Base-by-base conservation (phyloP, 2,113 vertebrate species). In the Scophthalmus maximus region DNA sequence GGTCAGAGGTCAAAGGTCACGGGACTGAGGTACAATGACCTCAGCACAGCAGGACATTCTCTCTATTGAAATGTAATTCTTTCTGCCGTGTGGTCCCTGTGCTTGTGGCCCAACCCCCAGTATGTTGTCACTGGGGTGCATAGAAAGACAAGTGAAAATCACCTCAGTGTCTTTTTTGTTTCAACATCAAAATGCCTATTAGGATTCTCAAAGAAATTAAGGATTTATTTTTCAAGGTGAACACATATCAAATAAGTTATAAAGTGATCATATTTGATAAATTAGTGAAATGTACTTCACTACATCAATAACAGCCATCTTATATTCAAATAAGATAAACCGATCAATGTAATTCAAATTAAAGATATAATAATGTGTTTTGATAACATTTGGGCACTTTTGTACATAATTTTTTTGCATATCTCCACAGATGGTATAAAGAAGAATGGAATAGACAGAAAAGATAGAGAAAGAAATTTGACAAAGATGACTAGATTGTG, bases 401-500 rank as follows among this genome's bases (percentile, higher is more conserved):
- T 32, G 26, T 30, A n/a, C 14, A 62, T 51, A 10, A 30, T 38
- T 32, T 57, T 22, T 15, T 26, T 26, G 20, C 2, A 76, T 20
- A 40, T 56, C 15, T n/a, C 53, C 30, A 65, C 4, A 57, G 22
- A 57, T 30, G 56, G 1, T 52, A 50, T 18, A 12, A 65, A 25
- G 6, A 72, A 15, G 22, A 55, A 27, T 14, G 52, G 65, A 60
- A 40, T 2, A 42, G 12, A 32, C 26, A 32, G 42, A 42, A 5
- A 34, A 3, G 12, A 53, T 52, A 50, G 71, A 29, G 3, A 67
- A 68, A 14, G 77, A 42, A 58, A 51, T 46, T 30, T 58, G 36
- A 82, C 65, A 79, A 84, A 62, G 85, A 93, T 63, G 88, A 92
- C 93, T 93, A 94, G 92, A 90, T 93, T 93, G 94, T 93, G 94